Evolutionary conservation across 1,140 invertebrate species (phyloP).

Genomic region (Tetranychus cinnabarinus): DNA sequence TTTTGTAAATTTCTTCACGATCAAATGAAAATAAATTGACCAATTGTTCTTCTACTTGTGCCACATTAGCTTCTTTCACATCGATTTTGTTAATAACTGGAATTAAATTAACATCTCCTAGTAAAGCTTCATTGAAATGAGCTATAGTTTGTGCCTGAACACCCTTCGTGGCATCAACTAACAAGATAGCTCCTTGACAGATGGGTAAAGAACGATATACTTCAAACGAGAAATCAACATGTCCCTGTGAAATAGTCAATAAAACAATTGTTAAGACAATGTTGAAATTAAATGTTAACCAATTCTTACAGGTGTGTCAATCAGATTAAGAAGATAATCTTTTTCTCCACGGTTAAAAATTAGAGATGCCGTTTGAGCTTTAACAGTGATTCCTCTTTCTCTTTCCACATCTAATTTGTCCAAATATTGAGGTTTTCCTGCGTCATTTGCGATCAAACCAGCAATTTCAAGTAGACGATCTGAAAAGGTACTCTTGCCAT

Average conservation of each 20-base stretch:
- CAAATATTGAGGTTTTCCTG: conserved; percentile 42
- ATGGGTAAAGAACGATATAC: conserved; percentile 58
- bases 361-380: conserved; percentile 83
- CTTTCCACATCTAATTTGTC: conserved; percentile 72
- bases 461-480: conserved; percentile 18
- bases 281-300: neutral
- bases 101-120: conserved; percentile 51
- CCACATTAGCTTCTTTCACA: conserved; percentile 65
- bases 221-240: conserved; percentile 95
- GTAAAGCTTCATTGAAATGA: conserved; percentile 79
- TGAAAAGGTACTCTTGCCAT: conserved; percentile 20
- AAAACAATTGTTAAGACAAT: neutral
- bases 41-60: conserved; percentile 49
- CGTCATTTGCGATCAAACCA: conserved; percentile 41
- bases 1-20: conserved; percentile 35
- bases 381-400: conserved; percentile 91
- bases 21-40: conserved; percentile 61
- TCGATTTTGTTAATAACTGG: conserved; percentile 95
- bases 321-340: conserved; percentile 74
- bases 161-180: conserved; percentile 80
- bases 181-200: conserved; percentile 77
- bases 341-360: conserved; percentile 33
- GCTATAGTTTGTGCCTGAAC: conserved; percentile 94
- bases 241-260: conserved; percentile 36
- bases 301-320: conserved; percentile 51